Conservation (phyloP, 2,113 vertebrate genomes). For the Rhabdomys dilectus region DNA sequence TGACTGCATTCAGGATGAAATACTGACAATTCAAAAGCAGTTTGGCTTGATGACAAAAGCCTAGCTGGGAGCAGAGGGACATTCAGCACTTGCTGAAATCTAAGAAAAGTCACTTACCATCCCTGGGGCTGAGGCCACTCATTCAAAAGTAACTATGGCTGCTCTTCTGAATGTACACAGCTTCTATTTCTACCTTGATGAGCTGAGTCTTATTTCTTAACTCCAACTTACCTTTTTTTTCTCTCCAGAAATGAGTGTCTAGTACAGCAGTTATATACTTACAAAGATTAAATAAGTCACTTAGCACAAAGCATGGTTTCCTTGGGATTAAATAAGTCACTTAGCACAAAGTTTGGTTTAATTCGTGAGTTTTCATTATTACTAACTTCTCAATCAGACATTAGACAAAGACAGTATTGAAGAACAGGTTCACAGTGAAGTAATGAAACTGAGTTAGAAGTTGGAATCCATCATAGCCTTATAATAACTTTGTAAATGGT, state of each 20-base stretch:
- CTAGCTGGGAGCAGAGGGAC: background rate
- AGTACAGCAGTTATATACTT: background rate
- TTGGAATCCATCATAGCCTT: background rate
- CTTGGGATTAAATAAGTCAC: background rate
- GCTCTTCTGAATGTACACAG: background rate
- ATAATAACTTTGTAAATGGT: constrained; percentile 24
- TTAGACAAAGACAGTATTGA: background rate
- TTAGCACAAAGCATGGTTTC: background rate
- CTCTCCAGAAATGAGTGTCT: background rate
- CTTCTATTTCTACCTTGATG: background rate
- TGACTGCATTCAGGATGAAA: background rate
- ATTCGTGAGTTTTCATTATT: background rate
- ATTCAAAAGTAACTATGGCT: background rate
- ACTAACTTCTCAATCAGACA: background rate
- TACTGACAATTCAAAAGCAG: constrained; percentile 9
- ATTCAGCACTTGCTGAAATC: background rate
- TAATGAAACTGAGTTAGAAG: background rate
- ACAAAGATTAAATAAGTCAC: background rate
- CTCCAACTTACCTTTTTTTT: background rate
- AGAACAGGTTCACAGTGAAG: background rate
- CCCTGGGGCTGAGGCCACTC: background rate
- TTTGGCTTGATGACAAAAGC: background rate
- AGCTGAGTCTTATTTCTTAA: background rate
- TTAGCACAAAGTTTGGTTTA: background rate
- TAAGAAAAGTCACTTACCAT: background rate